Percentiles rank a stretch among this genome's conserved stretches.
Evolutionary conservation across 2,113 vertebrate genomes (phyloP).

Genomic region (Pituophis catenifer): DNA sequence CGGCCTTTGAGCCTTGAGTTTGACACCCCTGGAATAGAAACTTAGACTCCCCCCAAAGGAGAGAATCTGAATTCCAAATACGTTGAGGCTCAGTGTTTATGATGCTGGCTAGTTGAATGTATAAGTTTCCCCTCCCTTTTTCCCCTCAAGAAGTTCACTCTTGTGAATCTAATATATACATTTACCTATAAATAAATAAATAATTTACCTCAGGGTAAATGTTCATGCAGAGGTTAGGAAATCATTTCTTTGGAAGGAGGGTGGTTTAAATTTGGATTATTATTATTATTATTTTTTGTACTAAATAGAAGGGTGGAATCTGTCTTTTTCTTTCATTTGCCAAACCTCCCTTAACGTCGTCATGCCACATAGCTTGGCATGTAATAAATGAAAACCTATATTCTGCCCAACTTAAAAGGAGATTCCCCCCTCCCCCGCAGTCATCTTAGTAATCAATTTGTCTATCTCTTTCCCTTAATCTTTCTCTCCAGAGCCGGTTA

Average conservation of each 20-base stretch:
- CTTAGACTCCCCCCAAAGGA: not conserved
- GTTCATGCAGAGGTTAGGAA: not conserved
- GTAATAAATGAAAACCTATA: not conserved
- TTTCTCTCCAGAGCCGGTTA: slow-evolving; percentile 71
- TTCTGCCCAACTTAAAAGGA: not conserved
- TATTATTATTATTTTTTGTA: not conserved
- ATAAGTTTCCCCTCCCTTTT: not conserved
- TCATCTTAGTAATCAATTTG: not conserved
- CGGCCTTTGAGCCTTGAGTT: too few species aligned
- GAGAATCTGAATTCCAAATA: not conserved
- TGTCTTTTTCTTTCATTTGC: not conserved
- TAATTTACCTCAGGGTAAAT: not conserved
- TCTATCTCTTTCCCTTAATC: not conserved
- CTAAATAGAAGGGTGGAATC: not conserved
- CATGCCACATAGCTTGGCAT: not conserved
- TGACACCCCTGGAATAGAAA: not conserved
- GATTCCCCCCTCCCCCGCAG: not conserved
- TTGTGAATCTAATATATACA: not conserved
- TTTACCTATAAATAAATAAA: not conserved
- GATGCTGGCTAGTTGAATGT: not conserved
- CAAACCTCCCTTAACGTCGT: not conserved
- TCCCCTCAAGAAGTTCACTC: not conserved
- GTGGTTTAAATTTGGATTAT: not conserved
- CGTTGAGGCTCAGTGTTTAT: too few species aligned
- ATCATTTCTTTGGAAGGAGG: not conserved